phyloP scores from a whole-genome alignment of 1,140 invertebrate genomes.

The Fopius arisanus region DNA sequence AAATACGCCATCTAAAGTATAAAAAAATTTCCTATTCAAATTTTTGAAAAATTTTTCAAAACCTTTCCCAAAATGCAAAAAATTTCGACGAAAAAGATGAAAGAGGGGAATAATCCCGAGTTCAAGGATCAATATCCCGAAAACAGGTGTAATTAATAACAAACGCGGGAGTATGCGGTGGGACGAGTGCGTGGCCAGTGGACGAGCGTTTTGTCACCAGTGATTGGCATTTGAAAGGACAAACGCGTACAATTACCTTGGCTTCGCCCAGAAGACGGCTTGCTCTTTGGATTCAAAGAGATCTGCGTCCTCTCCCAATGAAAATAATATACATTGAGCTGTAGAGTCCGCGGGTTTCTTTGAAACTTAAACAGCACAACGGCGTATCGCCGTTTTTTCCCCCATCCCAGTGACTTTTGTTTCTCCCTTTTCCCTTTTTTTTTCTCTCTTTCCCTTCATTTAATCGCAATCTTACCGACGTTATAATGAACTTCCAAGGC shows the following conservation, averaged over 20 bases:
- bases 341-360: neutral
- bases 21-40: neutral
- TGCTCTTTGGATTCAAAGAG: slow-evolving; percentile 2
- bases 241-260: slow-evolving; percentile 64
- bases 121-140: neutral
- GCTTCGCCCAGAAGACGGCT: slow-evolving; percentile 45
- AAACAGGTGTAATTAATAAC: neutral
- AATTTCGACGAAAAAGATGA: too few species aligned
- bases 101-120: neutral
- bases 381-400: neutral
- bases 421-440: neutral
- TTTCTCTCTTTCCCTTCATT: slow-evolving; percentile 4
- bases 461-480: slow-evolving; percentile 17
- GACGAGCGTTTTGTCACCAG: slow-evolving; percentile 64
- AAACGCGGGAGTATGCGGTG: neutral
- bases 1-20: too few species aligned
- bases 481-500: slow-evolving; percentile 14
- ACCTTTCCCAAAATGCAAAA: neutral
- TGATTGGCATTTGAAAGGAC: slow-evolving; percentile 65
- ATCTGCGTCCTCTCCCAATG: slow-evolving; percentile 7
- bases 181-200: slow-evolving; percentile 36
- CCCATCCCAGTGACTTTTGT: neutral
- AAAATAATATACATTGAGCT: slow-evolving; percentile 3
- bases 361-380: neutral
- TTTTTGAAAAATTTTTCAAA: neutral